Percentiles rank a stretch among this genome's conserved stretches.
Evolutionary conservation across 2,797 vertebrate genomes (phyloP).

Genomic region (Mormyrops boulengeri): DNA sequence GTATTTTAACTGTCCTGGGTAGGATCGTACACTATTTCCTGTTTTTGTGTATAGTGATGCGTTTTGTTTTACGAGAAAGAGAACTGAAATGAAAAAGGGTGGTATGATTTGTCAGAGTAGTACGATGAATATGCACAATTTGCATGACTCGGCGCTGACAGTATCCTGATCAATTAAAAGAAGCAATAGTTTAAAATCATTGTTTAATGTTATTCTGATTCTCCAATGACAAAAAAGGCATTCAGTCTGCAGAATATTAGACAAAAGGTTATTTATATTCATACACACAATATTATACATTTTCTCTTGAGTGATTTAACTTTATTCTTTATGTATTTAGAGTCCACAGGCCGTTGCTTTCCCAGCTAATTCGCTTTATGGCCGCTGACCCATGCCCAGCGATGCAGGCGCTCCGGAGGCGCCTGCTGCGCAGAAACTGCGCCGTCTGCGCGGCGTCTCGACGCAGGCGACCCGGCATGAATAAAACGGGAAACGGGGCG

Average conservation of each 20-base stretch:
- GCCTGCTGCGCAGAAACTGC: background rate
- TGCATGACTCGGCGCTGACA: background rate
- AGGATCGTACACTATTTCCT: background rate
- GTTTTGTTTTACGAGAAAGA: conserved; percentile 3
- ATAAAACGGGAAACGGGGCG: background rate
- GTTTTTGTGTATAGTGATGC: background rate
- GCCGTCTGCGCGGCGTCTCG: background rate
- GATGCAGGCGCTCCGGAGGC: background rate
- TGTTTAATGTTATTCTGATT: background rate
- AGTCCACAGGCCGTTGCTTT: background rate
- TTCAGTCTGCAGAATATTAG: background rate
- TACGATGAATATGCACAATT: background rate
- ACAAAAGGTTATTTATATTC: background rate
- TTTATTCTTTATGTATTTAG: background rate
- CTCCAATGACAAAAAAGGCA: background rate
- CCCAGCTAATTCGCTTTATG: background rate
- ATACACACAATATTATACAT: background rate
- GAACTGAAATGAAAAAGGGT: conserved; percentile 4
- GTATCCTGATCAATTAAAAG: background rate
- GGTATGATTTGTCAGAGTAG: background rate
- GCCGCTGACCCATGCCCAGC: background rate
- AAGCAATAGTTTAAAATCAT: background rate
- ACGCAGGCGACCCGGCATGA: background rate
- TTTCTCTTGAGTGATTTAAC: background rate
- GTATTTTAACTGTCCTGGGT: background rate